Conservation (phyloP, 2,113 vertebrate genomes). For the Rhodinocichla rosea region DNA sequence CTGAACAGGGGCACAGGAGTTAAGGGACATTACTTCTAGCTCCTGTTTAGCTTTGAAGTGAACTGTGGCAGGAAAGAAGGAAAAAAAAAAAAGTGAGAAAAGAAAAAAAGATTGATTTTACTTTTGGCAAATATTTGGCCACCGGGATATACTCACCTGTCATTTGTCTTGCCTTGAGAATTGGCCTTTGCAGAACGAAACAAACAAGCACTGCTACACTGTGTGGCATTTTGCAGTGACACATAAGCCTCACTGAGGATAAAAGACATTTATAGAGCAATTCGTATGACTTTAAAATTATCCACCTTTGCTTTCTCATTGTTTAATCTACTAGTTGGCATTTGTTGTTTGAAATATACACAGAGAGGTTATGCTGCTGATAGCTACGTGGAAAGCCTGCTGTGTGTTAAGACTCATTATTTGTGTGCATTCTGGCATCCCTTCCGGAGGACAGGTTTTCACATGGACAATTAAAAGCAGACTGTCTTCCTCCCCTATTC, state of each 20-base stretch:
- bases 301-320: background rate
- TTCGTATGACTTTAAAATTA: constrained; percentile 24
- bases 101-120: constrained; percentile 7
- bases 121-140: constrained; percentile 49
- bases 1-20: background rate
- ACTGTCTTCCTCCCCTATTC: background rate
- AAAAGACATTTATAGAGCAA: constrained; percentile 49
- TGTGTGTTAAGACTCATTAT: background rate
- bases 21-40: background rate
- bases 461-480: background rate
- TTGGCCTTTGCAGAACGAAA: constrained; percentile 26
- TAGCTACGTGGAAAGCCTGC: background rate
- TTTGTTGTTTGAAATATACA: background rate
- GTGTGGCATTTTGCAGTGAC: constrained; percentile 33
- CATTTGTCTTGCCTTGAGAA: constrained; percentile 42
- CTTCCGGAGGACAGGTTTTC: background rate
- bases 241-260: constrained; percentile 23
- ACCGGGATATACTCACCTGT: constrained; percentile 3
- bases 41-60: background rate
- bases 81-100: background rate
- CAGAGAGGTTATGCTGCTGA: background rate
- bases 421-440: background rate
- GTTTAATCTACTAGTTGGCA: background rate
- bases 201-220: constrained; percentile 15
- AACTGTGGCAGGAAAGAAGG: background rate